These are phyloP conservation scores for Rhagoletis zephyria DNA, from an alignment of 1,140 invertebrate genomes.

Conservation along the genomic window DNA sequence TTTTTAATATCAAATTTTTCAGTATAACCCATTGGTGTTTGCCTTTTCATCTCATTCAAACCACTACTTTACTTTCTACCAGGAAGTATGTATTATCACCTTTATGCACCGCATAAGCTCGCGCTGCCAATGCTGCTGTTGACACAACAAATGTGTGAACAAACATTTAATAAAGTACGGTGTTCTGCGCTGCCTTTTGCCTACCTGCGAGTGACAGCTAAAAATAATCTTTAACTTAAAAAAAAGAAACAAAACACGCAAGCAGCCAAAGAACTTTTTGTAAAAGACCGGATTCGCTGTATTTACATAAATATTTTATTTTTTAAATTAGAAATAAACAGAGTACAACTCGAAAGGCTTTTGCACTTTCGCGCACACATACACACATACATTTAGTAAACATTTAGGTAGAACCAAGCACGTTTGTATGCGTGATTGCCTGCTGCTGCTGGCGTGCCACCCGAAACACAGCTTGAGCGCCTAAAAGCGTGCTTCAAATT, in stretches of 20 bases:
- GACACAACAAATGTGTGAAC: slow-evolving; percentile 35
- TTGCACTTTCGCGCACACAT: not conserved
- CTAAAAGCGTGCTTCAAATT: slow-evolving; percentile 47
- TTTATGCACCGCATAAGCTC: not conserved
- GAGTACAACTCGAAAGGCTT: not conserved
- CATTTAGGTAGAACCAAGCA: too few species aligned
- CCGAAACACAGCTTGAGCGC: not conserved
- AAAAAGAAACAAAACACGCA: not conserved
- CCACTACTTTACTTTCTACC: not conserved
- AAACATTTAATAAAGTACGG: slow-evolving; percentile 27
- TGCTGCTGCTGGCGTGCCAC: not conserved
- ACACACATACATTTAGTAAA: too few species aligned
- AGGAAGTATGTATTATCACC: not conserved
- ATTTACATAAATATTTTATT: not conserved
- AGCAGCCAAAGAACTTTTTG: not conserved
- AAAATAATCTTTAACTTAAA: not conserved
- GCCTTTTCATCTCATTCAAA: not conserved
- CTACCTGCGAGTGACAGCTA: slow-evolving; percentile 37
- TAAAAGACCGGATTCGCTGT: not conserved
- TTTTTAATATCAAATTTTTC: too few species aligned
- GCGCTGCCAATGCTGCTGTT: not conserved
- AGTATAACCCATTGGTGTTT: too few species aligned
- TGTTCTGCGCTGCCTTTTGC: not conserved
- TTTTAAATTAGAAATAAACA: not conserved
- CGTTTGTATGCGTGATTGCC: not conserved